Conservation (phyloP, 2,797 vertebrate genomes). For the Apogon hyalosoma region DNA sequence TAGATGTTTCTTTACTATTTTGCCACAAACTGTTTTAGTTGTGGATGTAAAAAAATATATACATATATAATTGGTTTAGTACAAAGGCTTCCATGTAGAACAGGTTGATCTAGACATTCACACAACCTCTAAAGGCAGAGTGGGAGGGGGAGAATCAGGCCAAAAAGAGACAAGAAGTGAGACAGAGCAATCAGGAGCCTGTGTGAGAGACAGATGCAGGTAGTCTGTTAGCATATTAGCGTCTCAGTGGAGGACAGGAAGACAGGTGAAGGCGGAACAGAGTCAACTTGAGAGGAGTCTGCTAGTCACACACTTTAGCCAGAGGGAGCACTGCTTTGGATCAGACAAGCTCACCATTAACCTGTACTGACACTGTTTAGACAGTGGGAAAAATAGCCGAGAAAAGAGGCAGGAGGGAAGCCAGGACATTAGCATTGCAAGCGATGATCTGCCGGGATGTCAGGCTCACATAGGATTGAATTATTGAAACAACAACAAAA, state of each 20-base stretch:
- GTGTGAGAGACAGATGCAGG: constrained; percentile 33
- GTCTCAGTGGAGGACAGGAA: constrained; percentile 32
- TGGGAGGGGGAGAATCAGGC: not conserved
- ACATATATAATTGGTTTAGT: constrained; percentile 2
- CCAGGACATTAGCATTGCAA: constrained; percentile 31
- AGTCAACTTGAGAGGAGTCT: constrained; percentile 41
- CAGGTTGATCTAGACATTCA: constrained; percentile 10
- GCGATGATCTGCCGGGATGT: constrained; percentile 35
- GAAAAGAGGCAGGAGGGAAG: constrained; percentile 20
- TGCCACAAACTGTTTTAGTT: too few species aligned
- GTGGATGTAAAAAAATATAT: not conserved
- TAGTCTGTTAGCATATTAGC: constrained; percentile 47
- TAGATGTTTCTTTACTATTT: too few species aligned
- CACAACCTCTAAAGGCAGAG: not conserved
- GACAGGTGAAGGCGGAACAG: constrained; percentile 50
- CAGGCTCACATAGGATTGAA: constrained; percentile 7
- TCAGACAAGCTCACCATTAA: constrained; percentile 55
- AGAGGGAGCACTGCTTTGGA: constrained; percentile 48
- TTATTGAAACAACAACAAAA: constrained; percentile 21
- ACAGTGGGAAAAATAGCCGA: constrained; percentile 38
- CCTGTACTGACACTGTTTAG: constrained; percentile 60
- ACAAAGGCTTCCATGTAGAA: not conserved
- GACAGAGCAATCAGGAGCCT: not conserved
- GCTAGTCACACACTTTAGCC: constrained; percentile 33
- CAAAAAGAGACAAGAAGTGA: not conserved